Base-by-base conservation (phyloP, 2,888 invertebrate species). In the Chymomyza amoena region DNA sequence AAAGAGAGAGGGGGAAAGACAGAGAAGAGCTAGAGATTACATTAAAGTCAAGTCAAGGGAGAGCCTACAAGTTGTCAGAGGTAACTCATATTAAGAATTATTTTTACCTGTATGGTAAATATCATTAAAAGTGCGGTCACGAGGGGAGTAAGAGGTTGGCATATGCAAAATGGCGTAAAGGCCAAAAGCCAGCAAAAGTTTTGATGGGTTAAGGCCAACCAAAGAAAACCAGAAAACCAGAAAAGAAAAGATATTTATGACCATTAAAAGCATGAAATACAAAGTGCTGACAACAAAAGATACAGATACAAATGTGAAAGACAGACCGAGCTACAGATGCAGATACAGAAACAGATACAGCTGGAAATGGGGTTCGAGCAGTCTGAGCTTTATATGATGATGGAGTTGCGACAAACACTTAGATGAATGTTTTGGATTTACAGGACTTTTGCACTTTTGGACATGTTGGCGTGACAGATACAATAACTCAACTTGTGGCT, bases 401-500 rank as follows among this genome's bases (percentile, higher is more conserved):
- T 25, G 20, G 6, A 45, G 54, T 32, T 32, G 32, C 15, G 15
- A 28, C 15, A 16, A 15, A 25, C 25, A n/a, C 15, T 13, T 63
- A 57, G 18, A 32, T 56, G 54, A 54, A 67, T 64, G 66, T 45
- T 51, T 51, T 60, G 36, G 54, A 62, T 65, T 65, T 66, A 65
- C 62, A 56, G 66, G 59, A 77, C 68, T 68, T 75, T 64, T 66
- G 68, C 61, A 57, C 68, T 50, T 64, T 69, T 60, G 66, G 70
- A 75, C 74, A 64, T 68, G 70, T 67, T 76, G 76, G 67, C 65
- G 62, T 69, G 68, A 70, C 72, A 69, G 65, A 72, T 72, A 45
- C 39, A 45, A 13, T 45, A 72, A 78, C 72, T 78, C 76, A 77
- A 70, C 72, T 70, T 72, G 72, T 65, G 76, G 76, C 68, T 54